Evolutionary conservation across 2,113 vertebrate genomes (phyloP).

Genomic region (Perca fluviatilis): DNA sequence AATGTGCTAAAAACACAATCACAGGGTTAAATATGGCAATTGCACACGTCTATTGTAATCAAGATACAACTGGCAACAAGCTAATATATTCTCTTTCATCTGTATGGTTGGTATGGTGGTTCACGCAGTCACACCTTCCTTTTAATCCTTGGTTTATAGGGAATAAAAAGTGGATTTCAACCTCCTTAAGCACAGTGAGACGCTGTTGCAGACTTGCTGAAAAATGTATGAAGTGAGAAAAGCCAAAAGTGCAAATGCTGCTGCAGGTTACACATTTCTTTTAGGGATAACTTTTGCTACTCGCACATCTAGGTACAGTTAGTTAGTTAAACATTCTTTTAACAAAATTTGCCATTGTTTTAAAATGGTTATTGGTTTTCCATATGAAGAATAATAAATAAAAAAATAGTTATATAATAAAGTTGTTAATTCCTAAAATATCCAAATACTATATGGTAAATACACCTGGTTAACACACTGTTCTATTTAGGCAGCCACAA

Average conservation of each 20-base stretch:
- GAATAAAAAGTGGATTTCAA: background rate
- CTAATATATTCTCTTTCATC: background rate
- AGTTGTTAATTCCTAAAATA: background rate
- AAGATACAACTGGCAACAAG: background rate
- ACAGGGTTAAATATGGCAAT: background rate
- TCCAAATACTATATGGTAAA: background rate
- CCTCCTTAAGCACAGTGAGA: background rate
- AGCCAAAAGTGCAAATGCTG: slow-evolving; percentile 40
- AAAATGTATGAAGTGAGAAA: slow-evolving; percentile 44
- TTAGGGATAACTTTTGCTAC: background rate
- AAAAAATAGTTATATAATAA: too few relatives aligned
- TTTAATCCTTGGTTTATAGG: background rate
- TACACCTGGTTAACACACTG: background rate
- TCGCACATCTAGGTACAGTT: background rate
- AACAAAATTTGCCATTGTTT: background rate
- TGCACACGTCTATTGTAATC: background rate
- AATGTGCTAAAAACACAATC: slow-evolving; percentile 10
- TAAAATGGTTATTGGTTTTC: background rate
- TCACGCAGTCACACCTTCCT: background rate
- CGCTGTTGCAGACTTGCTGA: slow-evolving; percentile 28
- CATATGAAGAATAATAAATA: background rate
- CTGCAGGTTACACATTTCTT: slow-evolving; percentile 5
- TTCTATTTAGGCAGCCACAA: background rate
- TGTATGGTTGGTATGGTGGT: background rate
- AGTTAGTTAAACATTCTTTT: background rate